Evolutionary conservation across 2,888 invertebrate genomes (phyloP).

Genomic region (Pedicia rivosa): DNA sequence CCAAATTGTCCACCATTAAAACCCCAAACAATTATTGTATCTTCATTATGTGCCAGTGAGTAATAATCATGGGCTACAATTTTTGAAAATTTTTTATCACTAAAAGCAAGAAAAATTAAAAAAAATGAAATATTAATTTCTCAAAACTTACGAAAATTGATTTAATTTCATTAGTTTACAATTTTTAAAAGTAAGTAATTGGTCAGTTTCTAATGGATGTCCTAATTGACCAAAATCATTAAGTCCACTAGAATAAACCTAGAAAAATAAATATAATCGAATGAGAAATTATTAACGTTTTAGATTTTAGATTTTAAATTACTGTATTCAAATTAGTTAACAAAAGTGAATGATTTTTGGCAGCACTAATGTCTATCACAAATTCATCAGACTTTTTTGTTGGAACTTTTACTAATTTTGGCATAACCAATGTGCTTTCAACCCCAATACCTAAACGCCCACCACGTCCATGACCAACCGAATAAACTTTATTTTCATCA

Average conservation of each 20-base stretch:
- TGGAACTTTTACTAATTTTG: conserved; percentile 19
- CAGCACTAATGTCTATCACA: conserved; percentile 24
- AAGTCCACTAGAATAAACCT: conserved; percentile 45
- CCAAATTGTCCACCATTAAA: conserved; percentile 71
- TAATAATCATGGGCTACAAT: conserved; percentile 56
- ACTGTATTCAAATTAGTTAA: conserved; percentile 24
- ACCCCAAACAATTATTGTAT: conserved; percentile 62
- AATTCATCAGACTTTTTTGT: conserved; percentile 20
- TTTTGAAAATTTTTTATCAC: conserved; percentile 31
- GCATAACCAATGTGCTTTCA: conserved; percentile 33
- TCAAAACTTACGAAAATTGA: too few species aligned
- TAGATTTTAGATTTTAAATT: conserved; percentile 2
- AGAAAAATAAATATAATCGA: conserved; percentile 13
- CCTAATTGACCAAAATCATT: conserved; percentile 51
- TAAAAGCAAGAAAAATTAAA: too few species aligned
- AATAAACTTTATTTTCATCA: conserved; percentile 36
- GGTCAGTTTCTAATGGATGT: too few species aligned
- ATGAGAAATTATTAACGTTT: conserved; percentile 1
- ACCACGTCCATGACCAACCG: conserved; percentile 68
- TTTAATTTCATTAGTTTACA: too few species aligned
- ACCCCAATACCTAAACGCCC: conserved; percentile 52
- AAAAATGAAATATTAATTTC: too few species aligned
- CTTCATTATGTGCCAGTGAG: conserved; percentile 46
- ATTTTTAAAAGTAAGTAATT: too few species aligned
- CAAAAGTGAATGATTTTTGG: conserved; percentile 25